Evolutionary conservation across 2,113 vertebrate genomes (phyloP).

Genomic region (Atrichornis clamosus): DNA sequence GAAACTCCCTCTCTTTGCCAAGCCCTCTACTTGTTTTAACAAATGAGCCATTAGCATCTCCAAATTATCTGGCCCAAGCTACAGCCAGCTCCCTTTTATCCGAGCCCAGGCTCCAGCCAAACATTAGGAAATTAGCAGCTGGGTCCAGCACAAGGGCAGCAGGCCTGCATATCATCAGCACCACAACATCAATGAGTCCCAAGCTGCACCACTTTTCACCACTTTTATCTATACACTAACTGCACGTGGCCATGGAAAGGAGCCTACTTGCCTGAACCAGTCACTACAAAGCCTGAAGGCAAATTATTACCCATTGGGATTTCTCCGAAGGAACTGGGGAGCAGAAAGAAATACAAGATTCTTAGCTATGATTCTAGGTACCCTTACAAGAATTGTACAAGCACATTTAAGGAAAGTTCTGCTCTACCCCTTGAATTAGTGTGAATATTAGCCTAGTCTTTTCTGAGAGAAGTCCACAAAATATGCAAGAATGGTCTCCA

Average conservation of each 20-base stretch:
- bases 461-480: background rate
- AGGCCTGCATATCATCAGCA: conserved; percentile 43
- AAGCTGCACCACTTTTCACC: background rate
- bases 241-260: background rate
- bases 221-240: background rate
- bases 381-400: background rate
- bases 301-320: background rate
- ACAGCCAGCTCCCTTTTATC: conserved; percentile 45
- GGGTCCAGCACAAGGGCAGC: background rate
- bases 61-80: conserved; percentile 49
- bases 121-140: conserved; percentile 48
- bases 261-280: background rate
- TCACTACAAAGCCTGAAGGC: background rate
- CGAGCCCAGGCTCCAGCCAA: conserved; percentile 21
- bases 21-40: conserved; percentile 33
- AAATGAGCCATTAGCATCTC: conserved; percentile 45
- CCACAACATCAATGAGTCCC: background rate
- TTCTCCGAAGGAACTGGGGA: background rate
- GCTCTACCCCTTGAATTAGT: background rate
- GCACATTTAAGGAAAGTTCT: background rate
- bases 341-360: background rate
- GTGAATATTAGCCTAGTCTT: background rate
- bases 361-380: background rate
- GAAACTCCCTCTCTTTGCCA: conserved; percentile 3
- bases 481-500: background rate